Percentiles rank a stretch among this genome's conserved stretches.
Evolutionary conservation across 2,888 invertebrate genomes (phyloP).

Genomic region (Ormyrus thymus): DNA sequence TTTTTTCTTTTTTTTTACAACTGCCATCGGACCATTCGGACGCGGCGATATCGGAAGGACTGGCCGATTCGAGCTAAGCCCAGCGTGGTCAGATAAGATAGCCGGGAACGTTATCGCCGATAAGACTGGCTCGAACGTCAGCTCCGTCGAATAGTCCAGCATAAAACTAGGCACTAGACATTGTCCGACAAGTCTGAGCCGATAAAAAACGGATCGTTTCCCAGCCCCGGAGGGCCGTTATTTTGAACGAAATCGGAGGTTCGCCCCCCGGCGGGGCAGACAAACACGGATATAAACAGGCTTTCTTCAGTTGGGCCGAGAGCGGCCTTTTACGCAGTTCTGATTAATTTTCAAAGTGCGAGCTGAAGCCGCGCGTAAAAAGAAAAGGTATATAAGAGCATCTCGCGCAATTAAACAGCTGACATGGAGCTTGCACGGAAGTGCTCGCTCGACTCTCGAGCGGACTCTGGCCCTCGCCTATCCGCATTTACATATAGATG

Average conservation of each 20-base stretch:
- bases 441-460: neutral
- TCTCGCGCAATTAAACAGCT: constrained; percentile 47
- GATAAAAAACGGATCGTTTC: no score
- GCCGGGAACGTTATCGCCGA: constrained; percentile 14
- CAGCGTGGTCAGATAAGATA: constrained; percentile 29
- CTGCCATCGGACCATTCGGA: constrained; percentile 1
- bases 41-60: neutral
- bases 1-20: no score
- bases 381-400: neutral
- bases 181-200: neutral
- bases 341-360: neutral
- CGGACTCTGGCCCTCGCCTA: constrained; percentile 18
- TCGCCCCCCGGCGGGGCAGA: no score
- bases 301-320: no score
- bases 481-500: constrained; percentile 58
- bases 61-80: constrained; percentile 16
- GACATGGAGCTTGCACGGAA: constrained; percentile 4
- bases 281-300: no score
- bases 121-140: constrained; percentile 18
- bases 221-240: no score
- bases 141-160: neutral
- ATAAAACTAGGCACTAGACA: constrained; percentile 16
- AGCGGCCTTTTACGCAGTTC: no score
- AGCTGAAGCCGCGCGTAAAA: neutral
- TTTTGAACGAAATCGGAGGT: no score